Percentiles rank a stretch among this genome's conserved stretches.
phyloP scores from a whole-genome alignment of 2,113 vertebrate genomes.

The Eclectus roratus region DNA sequence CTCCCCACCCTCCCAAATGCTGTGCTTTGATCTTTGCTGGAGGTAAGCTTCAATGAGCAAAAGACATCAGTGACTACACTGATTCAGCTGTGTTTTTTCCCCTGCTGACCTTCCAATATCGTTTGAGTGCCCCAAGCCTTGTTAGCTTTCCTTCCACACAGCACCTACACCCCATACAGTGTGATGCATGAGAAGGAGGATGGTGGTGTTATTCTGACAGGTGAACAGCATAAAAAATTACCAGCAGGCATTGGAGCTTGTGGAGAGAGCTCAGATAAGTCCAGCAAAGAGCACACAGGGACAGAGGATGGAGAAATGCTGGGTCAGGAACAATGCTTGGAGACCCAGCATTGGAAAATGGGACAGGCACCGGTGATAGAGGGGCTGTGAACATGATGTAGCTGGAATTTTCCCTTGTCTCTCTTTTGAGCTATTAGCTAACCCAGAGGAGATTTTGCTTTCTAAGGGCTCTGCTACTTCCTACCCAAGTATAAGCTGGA shows the following conservation, averaged over 20 bases:
- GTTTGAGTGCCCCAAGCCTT: background rate
- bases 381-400: rapidly evolving
- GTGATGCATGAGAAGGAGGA: background rate
- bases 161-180: background rate
- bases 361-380: background rate
- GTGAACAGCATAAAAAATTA: background rate
- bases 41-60: background rate
- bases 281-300: background rate
- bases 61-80: background rate
- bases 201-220: background rate
- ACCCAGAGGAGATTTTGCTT: background rate
- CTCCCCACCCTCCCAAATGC: background rate
- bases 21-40: slow-evolving; percentile 8
- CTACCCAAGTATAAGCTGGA: background rate
- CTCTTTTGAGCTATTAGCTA: background rate
- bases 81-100: slow-evolving; percentile 6
- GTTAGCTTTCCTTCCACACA: background rate
- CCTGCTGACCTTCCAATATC: background rate
- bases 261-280: background rate
- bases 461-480: background rate
- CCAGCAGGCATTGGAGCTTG: background rate
- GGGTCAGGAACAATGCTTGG: background rate
- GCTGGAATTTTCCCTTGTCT: background rate
- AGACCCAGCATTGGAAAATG: rapidly evolving
- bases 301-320: background rate